Evolutionary conservation across 1,140 invertebrate genomes (phyloP).

Genomic region (Platorchestia sp.): DNA sequence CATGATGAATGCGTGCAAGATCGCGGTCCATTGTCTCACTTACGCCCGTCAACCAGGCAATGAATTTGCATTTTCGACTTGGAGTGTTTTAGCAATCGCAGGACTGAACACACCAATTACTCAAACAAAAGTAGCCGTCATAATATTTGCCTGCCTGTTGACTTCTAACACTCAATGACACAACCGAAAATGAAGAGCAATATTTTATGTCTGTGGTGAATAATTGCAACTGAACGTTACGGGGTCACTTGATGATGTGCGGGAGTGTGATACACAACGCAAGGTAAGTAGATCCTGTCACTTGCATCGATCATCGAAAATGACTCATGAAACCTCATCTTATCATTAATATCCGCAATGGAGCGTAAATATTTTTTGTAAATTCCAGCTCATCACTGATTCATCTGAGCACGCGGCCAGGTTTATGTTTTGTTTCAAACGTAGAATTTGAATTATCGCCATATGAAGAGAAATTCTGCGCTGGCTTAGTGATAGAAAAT

Average conservation of each 20-base stretch:
- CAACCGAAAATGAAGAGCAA: neutral
- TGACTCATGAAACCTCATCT: neutral
- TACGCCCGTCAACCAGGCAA: neutral
- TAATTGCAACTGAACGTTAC: neutral
- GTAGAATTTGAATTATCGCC: neutral
- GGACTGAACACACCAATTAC: neutral
- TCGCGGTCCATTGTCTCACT: neutral
- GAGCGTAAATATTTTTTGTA: neutral
- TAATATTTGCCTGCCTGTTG: neutral
- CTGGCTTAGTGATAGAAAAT: no score
- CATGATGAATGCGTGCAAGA: neutral
- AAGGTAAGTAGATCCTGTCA: no score
- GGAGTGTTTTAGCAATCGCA: neutral
- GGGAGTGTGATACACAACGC: neutral
- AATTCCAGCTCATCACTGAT: neutral
- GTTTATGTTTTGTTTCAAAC: neutral
- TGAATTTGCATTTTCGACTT: neutral
- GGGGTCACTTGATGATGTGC: neutral
- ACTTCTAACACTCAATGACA: neutral
- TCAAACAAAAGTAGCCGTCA: conserved; percentile 8
- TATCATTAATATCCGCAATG: neutral
- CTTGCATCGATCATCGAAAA: neutral
- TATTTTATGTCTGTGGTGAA: neutral
- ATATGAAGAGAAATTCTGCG: no score
- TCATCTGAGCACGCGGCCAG: neutral